phyloP scores from a whole-genome alignment of 2,113 vertebrate species.

The Okapia johnstoni region DNA sequence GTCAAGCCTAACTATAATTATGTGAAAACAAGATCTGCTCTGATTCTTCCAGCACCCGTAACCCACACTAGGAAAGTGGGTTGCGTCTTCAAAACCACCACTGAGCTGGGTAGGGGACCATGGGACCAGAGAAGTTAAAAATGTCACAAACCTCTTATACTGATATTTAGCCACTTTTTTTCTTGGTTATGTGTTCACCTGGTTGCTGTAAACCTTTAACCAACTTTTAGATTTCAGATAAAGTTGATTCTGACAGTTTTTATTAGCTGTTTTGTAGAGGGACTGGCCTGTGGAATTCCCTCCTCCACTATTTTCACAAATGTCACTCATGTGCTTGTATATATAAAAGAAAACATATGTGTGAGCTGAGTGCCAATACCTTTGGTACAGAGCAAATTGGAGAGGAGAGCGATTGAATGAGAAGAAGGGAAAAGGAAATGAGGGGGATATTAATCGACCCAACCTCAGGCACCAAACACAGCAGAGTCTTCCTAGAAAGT shows the following conservation, averaged over 20 bases:
- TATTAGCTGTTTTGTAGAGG: background rate
- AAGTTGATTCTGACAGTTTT: background rate
- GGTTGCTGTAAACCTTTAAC: background rate
- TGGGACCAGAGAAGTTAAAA: background rate
- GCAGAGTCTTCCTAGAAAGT: background rate
- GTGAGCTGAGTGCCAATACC: background rate
- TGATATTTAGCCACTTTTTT: background rate
- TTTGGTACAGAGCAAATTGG: background rate
- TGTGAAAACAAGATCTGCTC: background rate
- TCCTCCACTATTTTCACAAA: background rate
- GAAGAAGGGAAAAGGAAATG: background rate
- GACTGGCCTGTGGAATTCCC: background rate
- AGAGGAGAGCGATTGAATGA: background rate
- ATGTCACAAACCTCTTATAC: background rate
- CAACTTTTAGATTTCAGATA: background rate
- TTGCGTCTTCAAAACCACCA: background rate
- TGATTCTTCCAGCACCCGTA: background rate
- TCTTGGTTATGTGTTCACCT: background rate
- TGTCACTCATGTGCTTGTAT: background rate
- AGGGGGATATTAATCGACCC: background rate
- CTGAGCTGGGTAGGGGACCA: accelerated
- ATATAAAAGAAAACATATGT: background rate
- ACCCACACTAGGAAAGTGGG: background rate
- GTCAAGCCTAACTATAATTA: background rate
- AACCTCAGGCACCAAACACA: background rate